A percentile compares a stretch with the other conserved stretches of the same genome.
Evolutionary conservation across 2,113 vertebrate species (phyloP).

Genomic region (Archilochus colubris): DNA sequence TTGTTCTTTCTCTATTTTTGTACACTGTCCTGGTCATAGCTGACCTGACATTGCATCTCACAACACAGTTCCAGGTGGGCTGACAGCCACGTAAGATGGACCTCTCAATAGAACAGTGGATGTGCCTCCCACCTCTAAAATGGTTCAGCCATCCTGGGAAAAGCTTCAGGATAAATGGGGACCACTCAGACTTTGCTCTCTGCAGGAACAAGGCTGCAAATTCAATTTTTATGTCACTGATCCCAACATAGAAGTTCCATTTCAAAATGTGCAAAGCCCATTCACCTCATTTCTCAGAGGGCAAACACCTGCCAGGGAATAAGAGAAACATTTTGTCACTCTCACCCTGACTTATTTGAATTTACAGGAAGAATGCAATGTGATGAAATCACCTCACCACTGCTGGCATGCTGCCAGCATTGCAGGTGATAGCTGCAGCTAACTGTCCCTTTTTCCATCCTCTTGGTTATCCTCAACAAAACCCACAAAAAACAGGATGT

Average conservation of each 20-base stretch:
- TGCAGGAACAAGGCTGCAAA: not conserved
- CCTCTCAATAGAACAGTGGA: fast-evolving
- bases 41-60: not conserved
- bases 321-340: not conserved
- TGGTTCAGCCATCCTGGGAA: not conserved
- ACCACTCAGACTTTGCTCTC: not conserved
- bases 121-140: not conserved
- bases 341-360: not conserved
- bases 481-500: not conserved
- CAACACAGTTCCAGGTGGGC: not conserved
- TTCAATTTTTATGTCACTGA: not conserved
- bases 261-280: not conserved
- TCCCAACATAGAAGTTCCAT: not conserved
- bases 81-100: not conserved
- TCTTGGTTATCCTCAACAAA: not conserved
- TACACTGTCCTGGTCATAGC: not conserved
- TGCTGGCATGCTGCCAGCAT: not conserved
- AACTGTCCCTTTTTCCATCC: not conserved
- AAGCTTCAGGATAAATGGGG: not conserved
- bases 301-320: not conserved
- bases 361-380: not conserved
- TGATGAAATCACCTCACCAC: not conserved
- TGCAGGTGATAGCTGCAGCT: not conserved
- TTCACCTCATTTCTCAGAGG: not conserved
- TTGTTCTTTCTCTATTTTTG: not conserved